Percentiles rank a stretch among this genome's conserved stretches.
Conservation (phyloP, 2,113 vertebrate species). For the Cyphomyrus discorhynchus region DNA sequence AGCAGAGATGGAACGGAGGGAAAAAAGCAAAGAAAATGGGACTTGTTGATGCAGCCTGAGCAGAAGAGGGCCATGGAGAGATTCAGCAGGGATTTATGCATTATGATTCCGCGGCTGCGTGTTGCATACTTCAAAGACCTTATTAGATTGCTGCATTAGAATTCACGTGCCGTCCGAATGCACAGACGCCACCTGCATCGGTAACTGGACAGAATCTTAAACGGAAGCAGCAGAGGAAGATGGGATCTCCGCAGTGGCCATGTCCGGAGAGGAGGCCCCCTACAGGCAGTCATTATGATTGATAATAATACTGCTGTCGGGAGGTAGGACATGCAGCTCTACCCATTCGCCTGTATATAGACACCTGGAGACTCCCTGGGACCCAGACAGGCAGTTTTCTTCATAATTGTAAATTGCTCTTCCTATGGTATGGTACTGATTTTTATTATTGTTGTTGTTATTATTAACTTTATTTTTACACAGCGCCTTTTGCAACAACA, state of each 20-base stretch:
- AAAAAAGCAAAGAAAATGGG: slow-evolving; percentile 43
- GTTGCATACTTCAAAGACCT: slow-evolving; percentile 67
- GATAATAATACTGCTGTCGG: slow-evolving; percentile 41
- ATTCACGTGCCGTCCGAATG: slow-evolving; percentile 68
- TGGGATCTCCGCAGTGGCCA: slow-evolving; percentile 51
- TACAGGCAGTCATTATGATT: slow-evolving; percentile 41
- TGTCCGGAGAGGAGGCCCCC: slow-evolving; percentile 34
- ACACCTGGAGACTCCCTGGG: not conserved
- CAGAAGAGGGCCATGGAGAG: slow-evolving; percentile 35
- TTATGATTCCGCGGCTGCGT: slow-evolving; percentile 64
- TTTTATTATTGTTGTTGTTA: not conserved
- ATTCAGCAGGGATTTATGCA: slow-evolving; percentile 64
- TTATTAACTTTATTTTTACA: not conserved
- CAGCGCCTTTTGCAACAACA: not conserved
- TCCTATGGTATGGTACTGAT: not conserved
- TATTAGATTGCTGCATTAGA: slow-evolving; percentile 67
- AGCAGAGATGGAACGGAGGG: slow-evolving; percentile 27
- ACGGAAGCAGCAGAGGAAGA: slow-evolving; percentile 46
- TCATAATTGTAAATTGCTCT: not conserved
- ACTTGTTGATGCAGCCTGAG: slow-evolving; percentile 31
- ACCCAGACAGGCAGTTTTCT: not conserved
- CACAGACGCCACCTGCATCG: slow-evolving; percentile 61
- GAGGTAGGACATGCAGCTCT: slow-evolving; percentile 12
- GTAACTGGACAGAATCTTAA: slow-evolving; percentile 62
- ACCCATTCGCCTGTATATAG: slow-evolving; percentile 20